Evolutionary conservation across 2,888 invertebrate species (phyloP), one percentile per base, ranked within the genome.

Genomic region (Tinea pellionella): DNA sequence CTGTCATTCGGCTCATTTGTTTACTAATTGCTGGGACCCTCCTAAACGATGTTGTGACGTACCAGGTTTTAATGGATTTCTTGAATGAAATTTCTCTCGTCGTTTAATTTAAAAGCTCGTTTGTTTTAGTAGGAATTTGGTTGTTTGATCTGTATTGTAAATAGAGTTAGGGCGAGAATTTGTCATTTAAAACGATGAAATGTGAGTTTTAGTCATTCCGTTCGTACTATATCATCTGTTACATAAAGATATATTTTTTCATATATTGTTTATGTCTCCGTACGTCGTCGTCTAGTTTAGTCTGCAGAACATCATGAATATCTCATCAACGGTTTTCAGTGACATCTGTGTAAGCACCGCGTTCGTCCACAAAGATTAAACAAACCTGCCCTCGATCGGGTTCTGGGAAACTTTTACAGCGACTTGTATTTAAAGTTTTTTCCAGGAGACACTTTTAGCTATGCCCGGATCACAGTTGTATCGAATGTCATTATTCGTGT

Each of bases 1-100:
- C 84, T 86, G 85, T 86, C 87, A 81, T 72, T 77, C 70, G 80
- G 64, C 76, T 80, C 83, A 81, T 86, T 82, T 85, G 85, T 82
- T 84, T 82, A 84, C 83, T 80, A 84, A 87, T 84, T 77, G 78
- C 71, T 43, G 43, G 47, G 43, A 47, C 59, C 30, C 43, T 69
- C 68, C 67, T 65, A 74, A 76, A 74, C 70, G 59, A 61, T 61
- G 62, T 61, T 59, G 60, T 59, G 62, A 61, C 74, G 71, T 67
- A 68, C 70, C 69, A 71, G 69, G 78, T 74, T 75, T 84, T 85
- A 86, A 87, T 86, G 85, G 84, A 83, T 77, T 82, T 82, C 81
- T 83, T 86, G 84, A 84, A 82, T 84, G 80, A 69, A 69, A 73
- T 72, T 70, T 66, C 72, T 70, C 71, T 62, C 62, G 62, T 62